Percentiles rank a stretch among this genome's conserved stretches.
These are phyloP conservation scores for Apogon hyalosoma DNA, from an alignment of 2,797 vertebrate genomes.

Conservation along the genomic window DNA sequence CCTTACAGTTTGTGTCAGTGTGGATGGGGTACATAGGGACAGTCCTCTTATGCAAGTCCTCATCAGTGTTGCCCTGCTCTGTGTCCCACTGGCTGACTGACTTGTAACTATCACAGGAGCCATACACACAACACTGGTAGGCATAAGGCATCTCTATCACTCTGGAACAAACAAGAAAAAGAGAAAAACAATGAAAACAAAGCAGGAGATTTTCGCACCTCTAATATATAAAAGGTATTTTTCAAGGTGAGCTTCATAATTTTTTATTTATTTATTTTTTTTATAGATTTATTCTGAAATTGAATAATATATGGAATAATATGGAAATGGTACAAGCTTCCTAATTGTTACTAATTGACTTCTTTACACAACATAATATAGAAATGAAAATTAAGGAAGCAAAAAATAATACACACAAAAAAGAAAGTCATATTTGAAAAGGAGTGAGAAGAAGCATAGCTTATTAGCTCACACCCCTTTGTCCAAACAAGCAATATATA, in stretches of 20 bases:
- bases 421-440: too few species aligned
- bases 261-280: too few species aligned
- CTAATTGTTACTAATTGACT: too few species aligned
- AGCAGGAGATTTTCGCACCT: background rate
- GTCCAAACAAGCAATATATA: too few species aligned
- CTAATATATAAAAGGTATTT: background rate
- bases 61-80: constrained; percentile 85
- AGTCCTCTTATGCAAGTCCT: constrained; percentile 88
- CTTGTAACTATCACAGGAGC: constrained; percentile 88
- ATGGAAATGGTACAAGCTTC: too few species aligned
- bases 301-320: too few species aligned
- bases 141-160: constrained; percentile 94
- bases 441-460: too few species aligned
- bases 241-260: background rate
- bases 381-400: too few species aligned
- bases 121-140: constrained; percentile 96
- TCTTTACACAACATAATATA: too few species aligned
- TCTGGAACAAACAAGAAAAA: constrained; percentile 73
- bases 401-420: too few species aligned
- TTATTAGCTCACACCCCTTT: too few species aligned
- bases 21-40: constrained; percentile 86
- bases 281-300: too few species aligned
- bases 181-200: background rate
- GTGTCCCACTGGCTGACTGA: constrained; percentile 84
- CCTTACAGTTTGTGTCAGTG: constrained; percentile 91